Conservation (phyloP, 2,888 invertebrate species). For the Thera obeliscata region DNA sequence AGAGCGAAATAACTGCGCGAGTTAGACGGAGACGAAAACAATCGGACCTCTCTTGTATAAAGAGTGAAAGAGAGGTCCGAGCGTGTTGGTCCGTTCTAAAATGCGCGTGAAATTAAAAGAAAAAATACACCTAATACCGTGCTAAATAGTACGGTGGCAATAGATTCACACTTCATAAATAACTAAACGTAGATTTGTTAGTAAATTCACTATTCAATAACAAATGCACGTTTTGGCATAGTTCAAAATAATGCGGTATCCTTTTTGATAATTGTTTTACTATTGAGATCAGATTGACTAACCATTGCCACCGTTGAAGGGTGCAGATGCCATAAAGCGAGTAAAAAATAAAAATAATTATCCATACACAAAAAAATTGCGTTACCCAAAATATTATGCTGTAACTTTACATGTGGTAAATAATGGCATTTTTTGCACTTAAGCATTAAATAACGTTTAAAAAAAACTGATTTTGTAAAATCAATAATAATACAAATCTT, state of each 20-base stretch:
- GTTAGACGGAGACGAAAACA: conserved; percentile 19
- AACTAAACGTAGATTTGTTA: conserved; percentile 33
- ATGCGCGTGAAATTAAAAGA: conserved; percentile 24
- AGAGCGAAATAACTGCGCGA: conserved; percentile 55
- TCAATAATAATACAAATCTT: conserved; percentile 19
- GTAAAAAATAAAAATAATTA: conserved; percentile 43
- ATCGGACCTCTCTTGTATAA: conserved; percentile 14
- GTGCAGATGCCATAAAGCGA: conserved; percentile 44
- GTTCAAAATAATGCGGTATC: conserved; percentile 26
- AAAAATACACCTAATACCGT: conserved; percentile 68
- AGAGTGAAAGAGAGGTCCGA: conserved; percentile 19
- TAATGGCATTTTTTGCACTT: conserved; percentile 51
- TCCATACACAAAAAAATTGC: conserved; percentile 44
- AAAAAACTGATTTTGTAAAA: conserved; percentile 21
- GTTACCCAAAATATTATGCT: conserved; percentile 53
- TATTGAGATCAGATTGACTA: conserved; percentile 66
- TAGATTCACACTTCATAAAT: conserved; percentile 40
- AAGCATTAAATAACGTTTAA: conserved; percentile 12
- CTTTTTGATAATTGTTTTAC: conserved; percentile 18
- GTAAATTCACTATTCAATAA: conserved; percentile 25
- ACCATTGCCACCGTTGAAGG: conserved; percentile 66
- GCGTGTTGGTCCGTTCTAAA: conserved; percentile 30
- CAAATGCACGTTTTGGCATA: conserved; percentile 26
- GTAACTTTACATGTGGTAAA: conserved; percentile 43
- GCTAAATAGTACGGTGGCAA: conserved; percentile 68